Percentiles rank a stretch among this genome's conserved stretches.
Conservation (phyloP, 2,888 invertebrate genomes). For the Tiliacea aurago region DNA sequence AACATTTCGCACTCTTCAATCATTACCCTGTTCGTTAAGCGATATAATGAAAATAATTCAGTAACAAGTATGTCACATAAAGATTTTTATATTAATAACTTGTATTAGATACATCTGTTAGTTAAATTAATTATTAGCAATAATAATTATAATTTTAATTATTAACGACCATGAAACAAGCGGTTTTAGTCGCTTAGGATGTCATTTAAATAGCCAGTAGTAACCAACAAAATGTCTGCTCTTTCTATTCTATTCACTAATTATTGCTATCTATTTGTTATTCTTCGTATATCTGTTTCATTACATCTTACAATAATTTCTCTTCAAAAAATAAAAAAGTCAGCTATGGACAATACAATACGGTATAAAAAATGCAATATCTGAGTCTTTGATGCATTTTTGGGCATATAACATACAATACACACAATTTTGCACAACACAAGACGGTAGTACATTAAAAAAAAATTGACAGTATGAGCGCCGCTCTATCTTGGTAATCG, state of each 20-base stretch:
- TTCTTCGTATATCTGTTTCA: background rate
- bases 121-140: constrained; percentile 54
- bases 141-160: constrained; percentile 38
- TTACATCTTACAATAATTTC: background rate
- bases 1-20: constrained; percentile 46
- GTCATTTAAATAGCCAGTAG: background rate
- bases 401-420: background rate
- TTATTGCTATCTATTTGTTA: constrained; percentile 47
- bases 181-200: constrained; percentile 24
- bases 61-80: constrained; percentile 53
- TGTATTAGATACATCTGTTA: constrained; percentile 63
- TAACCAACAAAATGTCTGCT: background rate
- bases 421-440: too few relatives aligned
- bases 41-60: constrained; percentile 62
- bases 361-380: constrained; percentile 40
- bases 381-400: background rate
- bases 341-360: constrained; percentile 17
- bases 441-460: background rate
- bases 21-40: constrained; percentile 67
- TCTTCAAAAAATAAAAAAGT: background rate
- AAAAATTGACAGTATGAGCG: background rate
- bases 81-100: constrained; percentile 50
- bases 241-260: constrained; percentile 29
- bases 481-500: constrained; percentile 27
- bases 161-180: constrained; percentile 49